Evolutionary conservation across 2,888 invertebrate species (phyloP).

Genomic region (Rhogogaster chlorosoma): DNA sequence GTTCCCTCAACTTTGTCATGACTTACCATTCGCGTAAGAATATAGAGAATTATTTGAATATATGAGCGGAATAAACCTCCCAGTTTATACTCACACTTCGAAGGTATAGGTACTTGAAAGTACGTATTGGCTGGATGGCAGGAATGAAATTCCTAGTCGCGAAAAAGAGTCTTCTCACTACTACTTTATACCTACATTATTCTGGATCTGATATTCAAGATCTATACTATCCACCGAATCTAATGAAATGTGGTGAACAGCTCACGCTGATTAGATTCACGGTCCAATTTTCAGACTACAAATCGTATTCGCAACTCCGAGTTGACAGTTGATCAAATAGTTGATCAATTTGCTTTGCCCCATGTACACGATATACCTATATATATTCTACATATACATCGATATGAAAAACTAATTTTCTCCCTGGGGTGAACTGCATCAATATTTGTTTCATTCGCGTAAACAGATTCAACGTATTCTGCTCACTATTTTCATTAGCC

Average conservation of each 20-base stretch:
- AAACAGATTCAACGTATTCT: background rate
- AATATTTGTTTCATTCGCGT: background rate
- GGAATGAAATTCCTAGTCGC: background rate
- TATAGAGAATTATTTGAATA: background rate
- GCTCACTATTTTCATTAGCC: background rate
- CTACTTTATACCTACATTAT: background rate
- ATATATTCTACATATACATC: background rate
- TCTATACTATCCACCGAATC: background rate
- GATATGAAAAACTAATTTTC: background rate
- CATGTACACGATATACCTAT: background rate
- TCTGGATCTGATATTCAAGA: background rate
- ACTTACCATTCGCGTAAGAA: background rate
- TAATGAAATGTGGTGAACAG: background rate
- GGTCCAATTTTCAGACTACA: conserved; percentile 1
- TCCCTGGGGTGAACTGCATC: background rate
- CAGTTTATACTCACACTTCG: background rate
- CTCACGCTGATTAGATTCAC: background rate
- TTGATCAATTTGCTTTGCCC: background rate
- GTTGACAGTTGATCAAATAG: background rate
- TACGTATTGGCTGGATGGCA: background rate
- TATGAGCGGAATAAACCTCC: background rate
- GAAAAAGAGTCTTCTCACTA: background rate
- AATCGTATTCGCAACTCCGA: background rate
- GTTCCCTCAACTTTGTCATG: background rate
- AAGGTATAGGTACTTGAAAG: background rate